Conservation (phyloP, 1,140 invertebrate genomes). For the Zaprionus tsacasi region DNA sequence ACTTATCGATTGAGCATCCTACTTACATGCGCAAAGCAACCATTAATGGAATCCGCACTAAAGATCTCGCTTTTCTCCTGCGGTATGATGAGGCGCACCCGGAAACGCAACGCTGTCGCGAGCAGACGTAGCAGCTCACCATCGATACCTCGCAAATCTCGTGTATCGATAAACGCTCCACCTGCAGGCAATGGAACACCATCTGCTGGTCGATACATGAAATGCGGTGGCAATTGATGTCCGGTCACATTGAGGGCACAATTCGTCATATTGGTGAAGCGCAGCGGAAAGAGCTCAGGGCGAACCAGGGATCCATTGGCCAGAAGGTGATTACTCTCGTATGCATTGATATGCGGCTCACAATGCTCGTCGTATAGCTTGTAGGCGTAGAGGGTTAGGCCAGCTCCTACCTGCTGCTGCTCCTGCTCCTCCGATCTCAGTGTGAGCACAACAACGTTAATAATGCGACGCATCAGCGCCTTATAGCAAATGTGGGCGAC, state of each 20-base stretch:
- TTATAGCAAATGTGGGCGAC: constrained; percentile 27
- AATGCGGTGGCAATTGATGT: constrained; percentile 56
- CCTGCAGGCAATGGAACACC: background rate
- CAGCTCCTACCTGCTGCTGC: background rate
- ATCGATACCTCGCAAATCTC: constrained; percentile 51
- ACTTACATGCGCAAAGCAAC: constrained; percentile 58
- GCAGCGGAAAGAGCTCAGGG: constrained; percentile 46
- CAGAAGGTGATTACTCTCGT: constrained; percentile 36
- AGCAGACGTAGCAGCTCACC: constrained; percentile 59
- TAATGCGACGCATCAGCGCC: constrained; percentile 8
- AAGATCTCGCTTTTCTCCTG: constrained; percentile 50
- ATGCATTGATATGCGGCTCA: constrained; percentile 19
- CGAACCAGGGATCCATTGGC: background rate
- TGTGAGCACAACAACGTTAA: constrained; percentile 58
- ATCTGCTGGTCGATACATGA: constrained; percentile 38
- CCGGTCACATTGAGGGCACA: constrained; percentile 53
- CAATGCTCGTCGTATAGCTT: constrained; percentile 46
- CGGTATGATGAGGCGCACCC: constrained; percentile 36
- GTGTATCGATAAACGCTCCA: constrained; percentile 6
- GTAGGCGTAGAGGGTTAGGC: constrained; percentile 40
- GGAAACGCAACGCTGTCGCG: constrained; percentile 44
- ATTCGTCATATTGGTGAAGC: constrained; percentile 24
- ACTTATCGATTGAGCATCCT: background rate
- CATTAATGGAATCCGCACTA: constrained; percentile 42
- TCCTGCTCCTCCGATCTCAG: constrained; percentile 30